These are phyloP conservation scores for Dendrocincla tyrannina DNA, from an alignment of 2,797 vertebrate genomes.

Conservation along the genomic window DNA sequence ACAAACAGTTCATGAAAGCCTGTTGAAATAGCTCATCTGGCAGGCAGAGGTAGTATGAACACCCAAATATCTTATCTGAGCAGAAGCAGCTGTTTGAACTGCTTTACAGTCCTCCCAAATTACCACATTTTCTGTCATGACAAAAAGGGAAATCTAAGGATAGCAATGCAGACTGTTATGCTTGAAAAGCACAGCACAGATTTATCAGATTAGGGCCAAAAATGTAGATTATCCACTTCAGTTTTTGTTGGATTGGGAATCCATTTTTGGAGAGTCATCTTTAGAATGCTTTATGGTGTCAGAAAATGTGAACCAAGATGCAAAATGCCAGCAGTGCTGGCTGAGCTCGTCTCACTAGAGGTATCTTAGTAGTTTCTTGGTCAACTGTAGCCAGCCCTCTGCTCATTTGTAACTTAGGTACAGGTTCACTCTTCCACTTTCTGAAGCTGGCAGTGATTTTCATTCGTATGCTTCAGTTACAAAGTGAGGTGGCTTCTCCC, in stretches of 20 bases:
- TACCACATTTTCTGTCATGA: neutral
- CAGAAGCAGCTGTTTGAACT: conserved; percentile 49
- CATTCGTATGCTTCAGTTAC: neutral
- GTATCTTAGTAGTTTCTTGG: neutral
- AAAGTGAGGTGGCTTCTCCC: neutral
- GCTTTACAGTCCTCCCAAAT: neutral
- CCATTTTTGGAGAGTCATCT: neutral
- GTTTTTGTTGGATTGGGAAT: neutral
- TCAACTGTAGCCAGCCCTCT: neutral
- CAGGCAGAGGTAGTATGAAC: neutral
- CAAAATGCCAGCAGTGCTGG: neutral
- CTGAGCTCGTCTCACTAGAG: neutral
- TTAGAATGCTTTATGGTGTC: neutral
- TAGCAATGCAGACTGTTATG: neutral
- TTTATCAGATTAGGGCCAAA: neutral
- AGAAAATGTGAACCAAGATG: neutral
- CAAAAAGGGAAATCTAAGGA: neutral
- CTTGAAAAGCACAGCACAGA: neutral
- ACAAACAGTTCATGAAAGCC: conserved; percentile 6
- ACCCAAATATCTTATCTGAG: conserved; percentile 57
- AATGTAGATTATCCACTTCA: neutral
- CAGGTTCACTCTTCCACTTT: neutral
- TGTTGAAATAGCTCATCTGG: conserved; percentile 4
- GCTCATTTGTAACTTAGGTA: neutral
- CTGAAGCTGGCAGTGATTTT: neutral